Base-by-base conservation (phyloP, 1,140 invertebrate genomes). In the Ceratina australensis region DNA sequence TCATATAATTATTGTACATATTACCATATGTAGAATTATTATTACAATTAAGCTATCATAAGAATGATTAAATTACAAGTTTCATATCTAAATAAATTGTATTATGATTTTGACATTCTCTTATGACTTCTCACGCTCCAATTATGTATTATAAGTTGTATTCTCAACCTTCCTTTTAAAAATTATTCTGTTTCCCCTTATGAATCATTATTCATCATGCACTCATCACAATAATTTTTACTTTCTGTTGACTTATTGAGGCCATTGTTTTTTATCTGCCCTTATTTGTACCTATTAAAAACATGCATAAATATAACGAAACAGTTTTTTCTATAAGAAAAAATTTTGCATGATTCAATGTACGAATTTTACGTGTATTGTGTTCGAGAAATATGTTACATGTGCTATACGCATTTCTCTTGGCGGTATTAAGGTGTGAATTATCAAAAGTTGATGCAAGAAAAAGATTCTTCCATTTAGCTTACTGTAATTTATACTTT, bases 221-320 rank as follows among this genome's bases (percentile, higher is more conserved):
- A 18, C 16, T 64, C 15, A 33, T 18, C 13, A 7, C 20, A 5
- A 22, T 18, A 8, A 52, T 33, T 24, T 33, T 33, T 3, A 3
- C 18, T 47, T 47, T 15, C 33, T 22, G 18, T 15, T 52, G 33
- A 52, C 22, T 73, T 73, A 73, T 73, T 73, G 71, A 73, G 71
- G 71, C 71, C 60, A 72, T 60, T 28, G 8, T 49, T 59, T 42
- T 3, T 61, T 26, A 22, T 15, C 20, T 18, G n/a, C 33, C 7
- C 33, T 28, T 49, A 61, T 18, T 52, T 72, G 3, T 20, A 50
- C 4, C 42, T 26, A 22, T 18, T 3, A 28, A 60, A 72, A 15
- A 65, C 7, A 26, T 49, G n/a, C 15, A 28, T 4, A 49, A 28
- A 28, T 16, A 22, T 18, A 49, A 16, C 26, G 49, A 61, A 3